phyloP scores from a whole-genome alignment of 1,140 invertebrate genomes.

The Oryctes rhinoceros region DNA sequence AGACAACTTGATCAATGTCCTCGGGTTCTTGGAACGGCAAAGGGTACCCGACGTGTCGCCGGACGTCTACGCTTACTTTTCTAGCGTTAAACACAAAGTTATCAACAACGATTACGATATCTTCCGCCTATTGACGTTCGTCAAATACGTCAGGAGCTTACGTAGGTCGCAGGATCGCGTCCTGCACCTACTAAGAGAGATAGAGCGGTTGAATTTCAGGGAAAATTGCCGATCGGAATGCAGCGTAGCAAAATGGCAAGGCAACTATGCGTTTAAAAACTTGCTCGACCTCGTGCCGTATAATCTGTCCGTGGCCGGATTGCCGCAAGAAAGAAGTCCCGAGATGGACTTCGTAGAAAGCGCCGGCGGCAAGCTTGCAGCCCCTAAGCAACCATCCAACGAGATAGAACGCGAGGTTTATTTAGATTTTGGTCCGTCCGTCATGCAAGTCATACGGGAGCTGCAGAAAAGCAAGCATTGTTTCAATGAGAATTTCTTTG shows the following conservation, averaged over 20 bases:
- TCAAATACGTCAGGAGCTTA: not conserved
- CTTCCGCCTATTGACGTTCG: not conserved
- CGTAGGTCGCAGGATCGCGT: not conserved
- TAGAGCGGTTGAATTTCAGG: not conserved
- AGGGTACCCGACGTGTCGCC: not conserved
- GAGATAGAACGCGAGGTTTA: not conserved
- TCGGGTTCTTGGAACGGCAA: not conserved
- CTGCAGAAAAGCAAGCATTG: not conserved
- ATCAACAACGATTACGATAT: not conserved
- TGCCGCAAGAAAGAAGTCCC: not conserved
- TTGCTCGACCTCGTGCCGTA: not conserved
- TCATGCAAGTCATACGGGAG: not conserved
- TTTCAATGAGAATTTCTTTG: slow-evolving; percentile 8
- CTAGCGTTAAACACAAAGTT: not conserved
- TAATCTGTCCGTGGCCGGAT: not conserved
- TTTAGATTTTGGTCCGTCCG: not conserved
- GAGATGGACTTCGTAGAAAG: not conserved
- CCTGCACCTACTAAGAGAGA: not conserved
- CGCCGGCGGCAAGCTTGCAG: not conserved
- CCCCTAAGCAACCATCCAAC: not conserved
- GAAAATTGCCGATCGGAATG: not conserved
- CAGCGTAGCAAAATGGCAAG: not conserved
- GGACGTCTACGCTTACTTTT: not conserved
- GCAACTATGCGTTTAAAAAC: not conserved
- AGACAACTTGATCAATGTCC: not conserved